Percentiles rank a stretch among this genome's conserved stretches.
These are phyloP conservation scores for Allacma fusca DNA, from an alignment of 2,888 invertebrate genomes.

Conservation along the genomic window DNA sequence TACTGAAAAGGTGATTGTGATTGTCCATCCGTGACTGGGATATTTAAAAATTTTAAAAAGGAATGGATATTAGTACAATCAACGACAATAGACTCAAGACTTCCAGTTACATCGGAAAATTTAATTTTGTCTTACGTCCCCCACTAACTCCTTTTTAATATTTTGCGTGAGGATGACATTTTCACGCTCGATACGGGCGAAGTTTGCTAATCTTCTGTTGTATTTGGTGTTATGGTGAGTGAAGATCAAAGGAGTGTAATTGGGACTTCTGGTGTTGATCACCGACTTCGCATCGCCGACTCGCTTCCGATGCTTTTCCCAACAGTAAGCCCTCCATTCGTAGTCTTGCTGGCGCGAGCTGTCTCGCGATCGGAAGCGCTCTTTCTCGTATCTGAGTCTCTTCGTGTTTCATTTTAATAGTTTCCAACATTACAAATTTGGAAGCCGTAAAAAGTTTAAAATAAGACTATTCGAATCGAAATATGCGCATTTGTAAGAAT, in stretches of 20 bases:
- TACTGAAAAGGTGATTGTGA: neutral
- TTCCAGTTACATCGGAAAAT: neutral
- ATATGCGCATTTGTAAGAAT: no score
- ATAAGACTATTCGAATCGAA: no score
- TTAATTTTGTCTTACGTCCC: neutral
- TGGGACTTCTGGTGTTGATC: neutral
- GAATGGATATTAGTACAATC: neutral
- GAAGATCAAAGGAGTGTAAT: neutral
- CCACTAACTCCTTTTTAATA: neutral
- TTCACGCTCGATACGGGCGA: slow-evolving; percentile 11
- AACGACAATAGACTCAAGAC: no score
- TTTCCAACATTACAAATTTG: no score
- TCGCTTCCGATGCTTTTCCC: neutral
- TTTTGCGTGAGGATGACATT: slow-evolving; percentile 13
- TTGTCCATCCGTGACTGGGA: neutral
- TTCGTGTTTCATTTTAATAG: no score
- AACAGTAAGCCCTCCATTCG: no score
- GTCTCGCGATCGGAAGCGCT: no score
- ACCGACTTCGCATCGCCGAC: neutral
- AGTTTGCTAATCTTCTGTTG: neutral
- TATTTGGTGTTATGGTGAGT: neutral
- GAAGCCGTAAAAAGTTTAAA: no score
- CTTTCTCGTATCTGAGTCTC: no score
- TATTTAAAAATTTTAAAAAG: neutral
- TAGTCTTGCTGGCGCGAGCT: no score